Percentiles rank a stretch among this genome's conserved stretches.
phyloP scores from a whole-genome alignment of 1,140 invertebrate genomes.

The Zaprionus gabonicus region DNA sequence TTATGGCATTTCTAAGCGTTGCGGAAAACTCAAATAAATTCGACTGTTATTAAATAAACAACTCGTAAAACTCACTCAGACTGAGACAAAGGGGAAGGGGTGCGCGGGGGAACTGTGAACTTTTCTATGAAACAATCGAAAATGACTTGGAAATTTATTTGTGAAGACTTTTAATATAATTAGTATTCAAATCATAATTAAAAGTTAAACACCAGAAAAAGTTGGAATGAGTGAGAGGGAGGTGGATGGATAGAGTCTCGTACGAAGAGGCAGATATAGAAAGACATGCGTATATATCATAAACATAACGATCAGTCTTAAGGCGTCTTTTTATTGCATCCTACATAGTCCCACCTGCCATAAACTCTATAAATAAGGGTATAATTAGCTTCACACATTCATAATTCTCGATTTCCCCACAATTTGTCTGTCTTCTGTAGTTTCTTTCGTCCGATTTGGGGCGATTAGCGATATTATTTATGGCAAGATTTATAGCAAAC shows the following conservation, averaged over 20 bases:
- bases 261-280: neutral
- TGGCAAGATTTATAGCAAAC: neutral
- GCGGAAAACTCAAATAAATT: slow-evolving; percentile 70
- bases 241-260: neutral
- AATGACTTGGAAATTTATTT: slow-evolving; percentile 3
- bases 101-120: neutral
- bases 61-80: slow-evolving; percentile 45
- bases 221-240: neutral
- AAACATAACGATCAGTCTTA: slow-evolving; percentile 38
- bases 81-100: neutral
- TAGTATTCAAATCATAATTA: slow-evolving; percentile 62
- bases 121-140: slow-evolving; percentile 17
- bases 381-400: slow-evolving; percentile 5
- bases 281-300: slow-evolving; percentile 24
- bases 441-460: neutral
- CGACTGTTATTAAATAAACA: slow-evolving; percentile 61
- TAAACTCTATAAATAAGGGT: slow-evolving; percentile 29
- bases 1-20: slow-evolving; percentile 19
- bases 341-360: slow-evolving; percentile 14
- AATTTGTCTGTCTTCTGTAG: neutral
- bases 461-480: neutral
- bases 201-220: slow-evolving; percentile 43
- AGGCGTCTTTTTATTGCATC: slow-evolving; percentile 6
- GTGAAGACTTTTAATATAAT: slow-evolving; percentile 48
- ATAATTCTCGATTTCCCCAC: neutral